Evolutionary conservation across 30 jellyfish, hydroid and myxozoan species (phyloP).

Genomic region (Mastigias papua): DNA sequence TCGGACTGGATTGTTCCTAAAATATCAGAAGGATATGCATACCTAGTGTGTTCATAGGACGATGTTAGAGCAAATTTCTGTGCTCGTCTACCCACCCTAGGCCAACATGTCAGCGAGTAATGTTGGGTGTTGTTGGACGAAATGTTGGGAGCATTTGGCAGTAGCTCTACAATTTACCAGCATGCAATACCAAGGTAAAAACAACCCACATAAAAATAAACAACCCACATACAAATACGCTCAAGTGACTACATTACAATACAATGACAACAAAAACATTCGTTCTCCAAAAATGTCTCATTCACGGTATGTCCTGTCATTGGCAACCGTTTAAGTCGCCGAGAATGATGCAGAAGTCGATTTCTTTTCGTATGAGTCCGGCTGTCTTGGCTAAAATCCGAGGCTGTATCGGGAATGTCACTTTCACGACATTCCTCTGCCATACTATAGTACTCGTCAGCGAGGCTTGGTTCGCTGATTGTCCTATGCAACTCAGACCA

Average conservation of each 20-base stretch:
- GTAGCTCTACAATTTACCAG: too few species aligned
- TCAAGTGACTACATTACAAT: conserved; percentile 60
- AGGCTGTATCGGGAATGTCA: conserved; percentile 72
- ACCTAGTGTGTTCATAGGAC: too few species aligned
- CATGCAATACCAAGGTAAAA: too few species aligned
- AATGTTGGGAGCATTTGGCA: too few species aligned
- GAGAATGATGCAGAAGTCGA: conserved; percentile 8
- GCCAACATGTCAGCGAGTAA: too few species aligned
- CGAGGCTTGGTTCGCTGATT: conserved; percentile 36
- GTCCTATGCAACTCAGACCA: conserved; percentile 66
- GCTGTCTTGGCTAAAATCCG: conserved; percentile 74
- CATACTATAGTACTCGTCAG: conserved; percentile 43
- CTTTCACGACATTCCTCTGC: conserved; percentile 81
- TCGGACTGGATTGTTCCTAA: too few species aligned
- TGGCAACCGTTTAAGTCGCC: conserved; percentile 33
- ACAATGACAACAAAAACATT: conserved; percentile 79
- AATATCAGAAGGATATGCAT: too few species aligned
- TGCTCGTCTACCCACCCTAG: too few species aligned
- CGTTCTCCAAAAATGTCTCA: conserved; percentile 67
- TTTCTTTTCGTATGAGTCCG: conserved; percentile 8
- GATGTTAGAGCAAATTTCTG: too few species aligned
- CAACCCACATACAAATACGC: too few species aligned
- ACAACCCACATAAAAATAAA: too few species aligned
- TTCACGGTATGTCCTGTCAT: conserved; percentile 63
- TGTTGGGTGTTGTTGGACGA: too few species aligned